Base-by-base conservation (phyloP, 1,140 invertebrate species). In the Holcopasites calliopsidis region DNA sequence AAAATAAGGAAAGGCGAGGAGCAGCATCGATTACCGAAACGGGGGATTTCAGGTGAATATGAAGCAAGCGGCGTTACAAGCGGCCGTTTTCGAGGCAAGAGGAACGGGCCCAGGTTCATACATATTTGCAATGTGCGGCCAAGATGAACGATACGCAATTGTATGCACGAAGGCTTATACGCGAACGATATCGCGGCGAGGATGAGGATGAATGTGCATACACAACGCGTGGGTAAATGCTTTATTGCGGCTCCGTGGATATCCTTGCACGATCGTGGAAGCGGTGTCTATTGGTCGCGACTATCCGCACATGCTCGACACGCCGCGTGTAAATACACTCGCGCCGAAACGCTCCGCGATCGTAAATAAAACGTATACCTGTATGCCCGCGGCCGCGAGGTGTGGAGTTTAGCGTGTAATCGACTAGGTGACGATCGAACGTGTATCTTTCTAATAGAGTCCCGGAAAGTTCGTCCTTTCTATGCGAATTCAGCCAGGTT, bases 181-280 rank as follows among this genome's bases (percentile, higher is more conserved):
- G 76, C 62, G 62, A 52, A 66, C 57, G 61, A 75, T 75, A 78
- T 75, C 77, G 77, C 76, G 38, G 44, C 35, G 69, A 62, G 65
- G 73, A 82, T 79, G 75, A 54, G 79, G 71, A 73, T 79, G 78
- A 64, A 84, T 77, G 83, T 83, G 80, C 77, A 82, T 85, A 85
- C 57, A 70, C 44, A 80, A 72, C 83, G 86, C 87, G 86, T 88
- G 85, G 89, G 88, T 87, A 88, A 88, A 86, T 85, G 84, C 75
- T 89, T 88, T 88, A 89, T 88, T 85, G 85, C 86, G 60, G 69
- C 58, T 79, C 75, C 58, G 75, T 76, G 62, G 42, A 82, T 85
- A 75, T 75, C 65, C 73, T 75, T 68, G 64, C 65, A 26, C 65
- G 33, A 31, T 26, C 40, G 61, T 74, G 44, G 62, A 44, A 60